Conservation (phyloP, 2,797 vertebrate species). For the Helostoma temminkii region DNA sequence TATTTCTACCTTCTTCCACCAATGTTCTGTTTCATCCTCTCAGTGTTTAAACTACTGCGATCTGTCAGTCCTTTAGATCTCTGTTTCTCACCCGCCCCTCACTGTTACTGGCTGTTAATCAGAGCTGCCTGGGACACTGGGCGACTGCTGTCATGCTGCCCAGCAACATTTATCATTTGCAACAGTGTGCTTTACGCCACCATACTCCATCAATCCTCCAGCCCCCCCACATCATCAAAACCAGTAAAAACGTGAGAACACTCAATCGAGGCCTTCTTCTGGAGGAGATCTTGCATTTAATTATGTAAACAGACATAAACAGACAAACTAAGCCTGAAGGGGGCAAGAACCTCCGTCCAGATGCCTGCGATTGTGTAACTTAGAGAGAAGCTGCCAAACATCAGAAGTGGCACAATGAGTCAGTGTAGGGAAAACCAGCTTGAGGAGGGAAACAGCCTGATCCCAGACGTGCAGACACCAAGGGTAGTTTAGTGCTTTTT, state of each 20-base stretch:
- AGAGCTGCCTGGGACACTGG: conserved; percentile 46
- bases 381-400: conserved; percentile 3
- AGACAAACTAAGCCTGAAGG: background rate
- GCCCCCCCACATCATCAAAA: conserved; percentile 31
- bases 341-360: background rate
- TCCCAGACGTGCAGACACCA: background rate
- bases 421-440: background rate
- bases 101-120: conserved; percentile 54
- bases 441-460: background rate
- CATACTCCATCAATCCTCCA: conserved; percentile 10
- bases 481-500: background rate
- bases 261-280: conserved; percentile 18
- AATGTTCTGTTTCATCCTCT: conserved; percentile 1
- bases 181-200: conserved; percentile 16
- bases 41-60: conserved; percentile 23
- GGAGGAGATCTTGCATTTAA: background rate
- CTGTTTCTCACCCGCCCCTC: conserved; percentile 1
- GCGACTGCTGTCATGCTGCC: conserved; percentile 51
- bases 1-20: conserved; percentile 8
- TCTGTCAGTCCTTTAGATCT: conserved; percentile 13
- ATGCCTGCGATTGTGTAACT: background rate
- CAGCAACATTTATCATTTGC: conserved; percentile 53
- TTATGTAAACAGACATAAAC: conserved; percentile 12
- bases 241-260: conserved; percentile 2
- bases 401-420: background rate